Base-by-base conservation (phyloP, 2,113 vertebrate genomes). In the Euleptes europaea region DNA sequence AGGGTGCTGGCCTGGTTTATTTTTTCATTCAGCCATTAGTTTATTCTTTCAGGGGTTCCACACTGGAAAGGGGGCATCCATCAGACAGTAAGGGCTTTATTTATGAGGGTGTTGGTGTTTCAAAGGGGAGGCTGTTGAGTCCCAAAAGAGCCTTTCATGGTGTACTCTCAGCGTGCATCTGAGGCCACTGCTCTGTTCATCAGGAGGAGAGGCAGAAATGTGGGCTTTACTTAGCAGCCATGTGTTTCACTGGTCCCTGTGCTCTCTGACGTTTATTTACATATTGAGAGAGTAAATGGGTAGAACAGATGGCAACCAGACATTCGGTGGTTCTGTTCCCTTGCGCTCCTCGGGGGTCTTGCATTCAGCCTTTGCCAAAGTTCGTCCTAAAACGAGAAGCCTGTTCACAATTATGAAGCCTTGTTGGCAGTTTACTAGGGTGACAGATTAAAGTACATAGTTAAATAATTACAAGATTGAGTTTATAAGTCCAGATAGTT, bases 281-380 rank as follows among this genome's bases (percentile, higher is more conserved):
- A 94, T 95, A 94, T 91, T 93, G 93, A 94, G 91, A 93, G 93
- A 95, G 93, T 95, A 95, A 94, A 96, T 92, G 94, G 92, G 93
- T 94, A 95, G 95, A 96, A 95, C 97, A 97, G 96, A 97, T 96
- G 96, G 96, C 93, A 96, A 94, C 92, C 96, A 96, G 95, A 96
- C 96, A 94, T 86, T 95, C 92, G 89, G 91, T 88, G 85, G 72
- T 90, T 94, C 94, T 95, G 90, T 93, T 91, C 92, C 86, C 91
- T 84, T 93, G 81, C 88, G 73, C 91, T 95, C 94, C 92, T 96
- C 94, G 82, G 94, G 93, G 94, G 94, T 94, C 95, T 96, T 86
- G 60, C 92, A 94, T 96, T 96, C 92, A 94, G 87, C 84, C 93
- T 90, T 92, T 91, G 92, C 90, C 91, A 95, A 94, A 94, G 80